A percentile compares a stretch with the other conserved stretches of the same genome.
Evolutionary conservation across 53 echinoderm and acorn worm species (phyloP).

Genomic region (Astropecten irregularis): DNA sequence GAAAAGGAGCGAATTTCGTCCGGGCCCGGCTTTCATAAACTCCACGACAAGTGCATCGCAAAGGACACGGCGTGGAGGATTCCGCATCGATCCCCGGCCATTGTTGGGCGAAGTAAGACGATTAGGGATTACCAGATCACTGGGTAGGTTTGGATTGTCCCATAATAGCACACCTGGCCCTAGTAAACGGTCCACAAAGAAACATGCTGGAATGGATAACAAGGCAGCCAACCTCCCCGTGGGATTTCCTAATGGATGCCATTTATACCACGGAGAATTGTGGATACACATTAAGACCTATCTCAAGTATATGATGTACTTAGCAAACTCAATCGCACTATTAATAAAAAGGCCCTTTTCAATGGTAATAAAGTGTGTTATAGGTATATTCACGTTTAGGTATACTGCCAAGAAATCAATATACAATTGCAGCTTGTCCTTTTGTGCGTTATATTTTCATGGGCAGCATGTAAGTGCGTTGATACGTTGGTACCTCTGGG

Average conservation of each 20-base stretch:
- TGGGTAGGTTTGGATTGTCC: neutral
- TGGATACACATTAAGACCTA: neutral
- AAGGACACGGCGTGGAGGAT: too few species aligned
- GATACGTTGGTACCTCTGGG: too few species aligned
- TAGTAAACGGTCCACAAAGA: neutral
- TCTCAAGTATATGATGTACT: neutral
- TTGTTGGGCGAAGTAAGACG: conserved; percentile 3
- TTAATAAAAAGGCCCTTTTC: too few species aligned
- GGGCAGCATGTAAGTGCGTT: too few species aligned
- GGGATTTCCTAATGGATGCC: neutral
- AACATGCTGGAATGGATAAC: neutral
- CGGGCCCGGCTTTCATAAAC: too few species aligned
- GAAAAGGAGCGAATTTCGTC: too few species aligned
- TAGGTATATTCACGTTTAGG: too few species aligned
- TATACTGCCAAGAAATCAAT: too few species aligned
- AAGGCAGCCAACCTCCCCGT: neutral
- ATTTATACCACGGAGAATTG: neutral
- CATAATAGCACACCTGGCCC: conserved; percentile 43
- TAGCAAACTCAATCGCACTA: neutral
- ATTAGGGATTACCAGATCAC: conserved; percentile 13
- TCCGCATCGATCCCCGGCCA: conserved; percentile 1
- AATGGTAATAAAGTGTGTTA: too few species aligned
- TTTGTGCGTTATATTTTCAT: neutral
- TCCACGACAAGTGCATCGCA: neutral
- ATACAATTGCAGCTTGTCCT: too few species aligned